Conservation (phyloP, 2,113 vertebrate genomes). For the Phaethornis superciliosus region DNA sequence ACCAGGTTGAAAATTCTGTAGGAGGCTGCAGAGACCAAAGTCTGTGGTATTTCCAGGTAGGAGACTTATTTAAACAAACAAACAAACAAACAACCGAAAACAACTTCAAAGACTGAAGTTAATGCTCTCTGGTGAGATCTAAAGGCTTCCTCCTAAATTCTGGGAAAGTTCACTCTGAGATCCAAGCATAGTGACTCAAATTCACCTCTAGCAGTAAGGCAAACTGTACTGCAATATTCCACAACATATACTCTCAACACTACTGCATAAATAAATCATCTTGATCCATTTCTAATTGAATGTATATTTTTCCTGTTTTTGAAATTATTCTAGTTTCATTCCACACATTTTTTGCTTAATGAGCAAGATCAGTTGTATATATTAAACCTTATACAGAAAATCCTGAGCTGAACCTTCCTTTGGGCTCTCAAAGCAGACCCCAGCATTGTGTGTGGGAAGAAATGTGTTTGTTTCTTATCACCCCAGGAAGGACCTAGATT, state of each 20-base stretch:
- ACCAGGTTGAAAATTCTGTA: background rate
- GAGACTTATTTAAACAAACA: background rate
- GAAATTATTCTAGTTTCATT: constrained; percentile 32
- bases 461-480: background rate
- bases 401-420: background rate
- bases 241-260: background rate
- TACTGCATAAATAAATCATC: constrained; percentile 57
- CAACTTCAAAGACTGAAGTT: background rate
- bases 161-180: constrained; percentile 31
- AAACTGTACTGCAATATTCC: background rate
- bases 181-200: background rate
- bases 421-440: background rate
- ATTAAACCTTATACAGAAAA: background rate
- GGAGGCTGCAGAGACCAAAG: background rate
- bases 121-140: background rate
- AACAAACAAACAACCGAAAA: background rate
- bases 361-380: background rate
- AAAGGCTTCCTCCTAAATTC: constrained; percentile 20
- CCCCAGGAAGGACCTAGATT: background rate
- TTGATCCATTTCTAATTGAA: constrained; percentile 42
- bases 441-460: background rate
- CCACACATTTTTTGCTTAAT: constrained; percentile 13
- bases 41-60: background rate
- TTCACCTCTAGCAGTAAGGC: background rate
- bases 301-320: constrained; percentile 15